Base-by-base conservation (phyloP, 2,113 vertebrate species). In the Chaetodon auriga region DNA sequence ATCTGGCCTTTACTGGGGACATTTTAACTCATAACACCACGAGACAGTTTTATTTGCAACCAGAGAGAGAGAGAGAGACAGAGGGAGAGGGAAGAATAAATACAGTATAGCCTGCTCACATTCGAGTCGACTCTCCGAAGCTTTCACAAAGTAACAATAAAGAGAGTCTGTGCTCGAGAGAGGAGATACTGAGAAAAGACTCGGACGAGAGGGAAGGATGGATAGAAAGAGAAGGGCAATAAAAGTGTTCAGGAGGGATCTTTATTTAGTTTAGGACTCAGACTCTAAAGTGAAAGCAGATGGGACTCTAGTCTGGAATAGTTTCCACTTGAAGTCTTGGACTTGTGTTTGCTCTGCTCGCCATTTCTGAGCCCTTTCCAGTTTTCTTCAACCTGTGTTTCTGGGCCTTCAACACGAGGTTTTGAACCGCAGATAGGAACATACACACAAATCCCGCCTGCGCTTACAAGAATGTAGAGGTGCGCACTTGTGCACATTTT, bases 211-310 rank as follows among this genome's bases (percentile, higher is more conserved):
- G 80, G 74, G 83, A 87, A 77, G 80, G 73, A 90, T 85, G 78
- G 84, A 84, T 78, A 88, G 90, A 85, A 75, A 87, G 85, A 86
- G 76, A 83, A 83, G 63, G 78, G 88, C 88, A 93, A 91, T 93
- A 94, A 93, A 95, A 93, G 82, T 85, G 77, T 93, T 94, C 85
- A 91, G 89, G 91, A 92, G 91, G 92, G 92, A 92, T 94, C 92
- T 94, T 95, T 95, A 95, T 95, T 94, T 95, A 93, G 94, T 92
- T 95, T 92, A 93, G 91, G 92, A 91, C 88, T 90, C 85, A 84
- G 85, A 82, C 91, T 91, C 89, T 82, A 92, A 95, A 96, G 92
- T 95, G 92, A 94, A 95, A 95, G 93, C 95, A 96, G 95, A 95
- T 95, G 95, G 93, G 78, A 79, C 83, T 87, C 72, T 14, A 87